Percentiles rank a stretch among this genome's conserved stretches.
Evolutionary conservation across 2,888 invertebrate genomes (phyloP).

Genomic region (Imbricaverruca yamaguchii): DNA sequence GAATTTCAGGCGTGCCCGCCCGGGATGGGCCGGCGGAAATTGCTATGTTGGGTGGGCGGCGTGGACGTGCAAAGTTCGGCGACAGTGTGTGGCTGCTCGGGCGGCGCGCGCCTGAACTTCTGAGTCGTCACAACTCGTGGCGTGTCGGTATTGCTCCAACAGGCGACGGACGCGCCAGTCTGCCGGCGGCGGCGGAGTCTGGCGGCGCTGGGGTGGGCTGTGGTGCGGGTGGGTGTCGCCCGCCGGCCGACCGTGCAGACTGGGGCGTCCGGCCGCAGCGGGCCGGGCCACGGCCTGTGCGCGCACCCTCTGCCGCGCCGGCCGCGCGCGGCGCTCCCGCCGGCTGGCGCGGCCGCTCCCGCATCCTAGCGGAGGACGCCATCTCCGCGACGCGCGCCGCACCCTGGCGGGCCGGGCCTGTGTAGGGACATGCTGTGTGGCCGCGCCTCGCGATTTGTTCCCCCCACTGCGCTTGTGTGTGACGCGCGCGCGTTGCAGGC

Average conservation of each 20-base stretch:
- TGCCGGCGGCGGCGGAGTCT: background rate
- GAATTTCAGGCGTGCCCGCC: slow-evolving; percentile 4
- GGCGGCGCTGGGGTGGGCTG: too few species aligned
- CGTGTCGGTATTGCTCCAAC: background rate
- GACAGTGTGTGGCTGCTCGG: background rate
- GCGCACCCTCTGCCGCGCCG: background rate
- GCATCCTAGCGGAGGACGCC: background rate
- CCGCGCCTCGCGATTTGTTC: background rate
- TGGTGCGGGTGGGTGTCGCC: too few species aligned
- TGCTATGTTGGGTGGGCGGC: too few species aligned
- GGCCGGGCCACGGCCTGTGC: background rate
- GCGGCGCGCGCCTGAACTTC: slow-evolving; percentile 7
- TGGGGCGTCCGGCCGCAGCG: background rate
- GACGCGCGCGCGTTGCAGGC: background rate
- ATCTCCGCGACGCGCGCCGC: background rate
- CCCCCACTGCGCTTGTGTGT: background rate
- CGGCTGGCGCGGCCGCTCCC: background rate
- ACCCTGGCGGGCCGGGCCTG: background rate
- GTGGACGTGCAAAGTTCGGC: too few species aligned
- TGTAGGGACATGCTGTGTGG: slow-evolving; percentile 12
- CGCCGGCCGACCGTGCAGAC: background rate
- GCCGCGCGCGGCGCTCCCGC: slow-evolving; percentile 1
- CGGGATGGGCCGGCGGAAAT: background rate
- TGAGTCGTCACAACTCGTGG: background rate
- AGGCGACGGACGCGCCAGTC: background rate